Evolutionary conservation across 1,140 invertebrate species (phyloP).

Genomic region (Aphelinus atriplicis): DNA sequence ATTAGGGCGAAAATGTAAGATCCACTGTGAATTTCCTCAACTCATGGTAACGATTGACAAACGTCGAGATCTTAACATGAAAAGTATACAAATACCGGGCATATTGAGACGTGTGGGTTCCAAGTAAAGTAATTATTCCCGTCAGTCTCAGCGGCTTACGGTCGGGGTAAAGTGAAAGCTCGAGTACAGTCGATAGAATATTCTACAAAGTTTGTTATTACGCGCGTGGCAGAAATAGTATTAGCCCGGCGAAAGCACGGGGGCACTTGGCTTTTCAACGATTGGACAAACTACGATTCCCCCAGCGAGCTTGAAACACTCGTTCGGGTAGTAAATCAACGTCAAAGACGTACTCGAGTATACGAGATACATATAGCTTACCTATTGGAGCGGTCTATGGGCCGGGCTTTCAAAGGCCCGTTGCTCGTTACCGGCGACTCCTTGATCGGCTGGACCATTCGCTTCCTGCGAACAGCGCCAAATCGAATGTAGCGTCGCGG

Average conservation of each 20-base stretch:
- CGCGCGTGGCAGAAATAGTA: background rate
- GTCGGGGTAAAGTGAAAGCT: too few species aligned
- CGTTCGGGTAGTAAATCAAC: constrained; percentile 15
- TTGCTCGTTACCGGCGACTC: constrained; percentile 4
- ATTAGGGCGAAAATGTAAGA: too few species aligned
- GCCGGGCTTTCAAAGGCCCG: constrained; percentile 46
- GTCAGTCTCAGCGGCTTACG: too few species aligned
- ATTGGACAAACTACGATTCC: background rate
- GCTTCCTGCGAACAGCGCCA: constrained; percentile 41
- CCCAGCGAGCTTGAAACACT: background rate
- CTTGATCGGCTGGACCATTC: constrained; percentile 33
- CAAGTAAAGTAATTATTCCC: too few species aligned
- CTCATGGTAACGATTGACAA: too few species aligned
- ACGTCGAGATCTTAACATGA: background rate
- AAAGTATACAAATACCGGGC: background rate
- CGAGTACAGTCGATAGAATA: too few species aligned
- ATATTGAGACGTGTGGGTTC: background rate
- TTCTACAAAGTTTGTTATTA: background rate
- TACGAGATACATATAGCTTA: constrained; percentile 34
- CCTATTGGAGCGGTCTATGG: constrained; percentile 50
- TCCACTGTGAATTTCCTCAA: too few species aligned
- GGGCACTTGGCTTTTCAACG: constrained; percentile 10
- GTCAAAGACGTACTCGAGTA: background rate
- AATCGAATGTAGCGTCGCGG: background rate
- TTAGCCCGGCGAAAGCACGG: background rate